Evolutionary conservation across 2,888 invertebrate genomes (phyloP).

Genomic region (Limulus polyphemus): DNA sequence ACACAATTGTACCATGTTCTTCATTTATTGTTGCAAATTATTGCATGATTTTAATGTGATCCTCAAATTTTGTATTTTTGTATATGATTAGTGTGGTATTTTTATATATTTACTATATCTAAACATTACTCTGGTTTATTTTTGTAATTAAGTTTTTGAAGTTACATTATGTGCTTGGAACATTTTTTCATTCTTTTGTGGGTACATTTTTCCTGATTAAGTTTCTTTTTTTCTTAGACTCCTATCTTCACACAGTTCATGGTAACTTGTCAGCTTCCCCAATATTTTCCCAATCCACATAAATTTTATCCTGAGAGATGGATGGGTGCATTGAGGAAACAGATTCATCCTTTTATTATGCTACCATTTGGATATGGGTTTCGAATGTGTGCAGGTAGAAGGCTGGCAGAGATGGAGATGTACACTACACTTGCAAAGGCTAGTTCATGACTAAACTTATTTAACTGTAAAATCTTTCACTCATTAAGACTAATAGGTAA

Average conservation of each 20-base stretch:
- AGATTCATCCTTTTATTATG: conserved; percentile 7
- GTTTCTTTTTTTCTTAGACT: conserved; percentile 6
- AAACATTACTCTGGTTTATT: no score
- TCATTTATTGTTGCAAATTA: no score
- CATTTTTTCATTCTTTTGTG: no score
- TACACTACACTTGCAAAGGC: conserved; percentile 16
- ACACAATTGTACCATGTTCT: no score
- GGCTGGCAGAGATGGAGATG: conserved; percentile 21
- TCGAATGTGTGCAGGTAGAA: conserved; percentile 20
- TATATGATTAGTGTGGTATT: no score
- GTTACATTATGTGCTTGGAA: no score
- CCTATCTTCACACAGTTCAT: conserved; percentile 17
- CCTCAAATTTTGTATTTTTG: no score
- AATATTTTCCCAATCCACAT: conserved; percentile 11
- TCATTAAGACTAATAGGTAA: no score
- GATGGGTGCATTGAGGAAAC: conserved; percentile 3
- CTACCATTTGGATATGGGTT: conserved; percentile 20
- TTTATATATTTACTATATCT: no score
- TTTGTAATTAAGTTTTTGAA: no score
- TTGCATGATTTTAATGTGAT: no score
- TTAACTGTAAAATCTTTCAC: neutral
- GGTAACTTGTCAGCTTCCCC: conserved; percentile 10
- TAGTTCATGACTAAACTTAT: neutral
- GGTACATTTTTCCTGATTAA: no score
- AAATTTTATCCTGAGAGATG: conserved; percentile 20